A percentile compares a stretch with the other conserved stretches of the same genome.
Evolutionary conservation across 2,888 invertebrate species (phyloP).

Genomic region (Zeuzera pyrina): DNA sequence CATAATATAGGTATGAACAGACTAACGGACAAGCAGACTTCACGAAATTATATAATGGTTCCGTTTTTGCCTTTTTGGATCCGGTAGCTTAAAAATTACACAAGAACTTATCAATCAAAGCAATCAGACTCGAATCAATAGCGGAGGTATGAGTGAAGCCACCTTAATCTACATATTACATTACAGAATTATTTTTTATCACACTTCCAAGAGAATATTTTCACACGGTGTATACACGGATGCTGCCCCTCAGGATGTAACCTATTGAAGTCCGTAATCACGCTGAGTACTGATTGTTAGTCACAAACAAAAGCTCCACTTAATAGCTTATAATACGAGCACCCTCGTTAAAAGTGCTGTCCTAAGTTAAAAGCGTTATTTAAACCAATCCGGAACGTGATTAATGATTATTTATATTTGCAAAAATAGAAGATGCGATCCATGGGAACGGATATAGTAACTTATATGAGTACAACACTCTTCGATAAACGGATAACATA

Average conservation of each 20-base stretch:
- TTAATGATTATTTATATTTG: too few species aligned
- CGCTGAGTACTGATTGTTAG: slow-evolving; percentile 19
- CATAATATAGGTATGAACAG: too few species aligned
- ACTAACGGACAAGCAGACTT: too few species aligned
- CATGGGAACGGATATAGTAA: slow-evolving; percentile 53
- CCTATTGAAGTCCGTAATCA: slow-evolving; percentile 19
- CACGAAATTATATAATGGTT: too few species aligned
- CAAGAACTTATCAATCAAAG: too few species aligned
- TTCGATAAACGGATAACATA: background rate
- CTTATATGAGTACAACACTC: slow-evolving; percentile 8
- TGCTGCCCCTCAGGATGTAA: slow-evolving; percentile 35
- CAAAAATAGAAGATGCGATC: slow-evolving; percentile 24
- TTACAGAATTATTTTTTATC: too few species aligned
- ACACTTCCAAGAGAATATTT: too few species aligned
- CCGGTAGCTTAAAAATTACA: too few species aligned
- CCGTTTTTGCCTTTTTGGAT: too few species aligned
- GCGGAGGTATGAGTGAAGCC: too few species aligned
- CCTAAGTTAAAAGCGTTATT: slow-evolving; percentile 30
- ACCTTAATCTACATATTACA: too few species aligned
- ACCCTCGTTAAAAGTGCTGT: slow-evolving; percentile 7
- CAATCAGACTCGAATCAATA: too few species aligned
- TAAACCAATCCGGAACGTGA: slow-evolving; percentile 45
- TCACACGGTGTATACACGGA: slow-evolving; percentile 45
- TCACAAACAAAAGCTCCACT: slow-evolving; percentile 12
- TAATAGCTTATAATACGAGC: background rate